Percentiles rank a stretch among this genome's conserved stretches.
Conservation (phyloP, 1,140 invertebrate genomes). For the Eumeta japonica region DNA sequence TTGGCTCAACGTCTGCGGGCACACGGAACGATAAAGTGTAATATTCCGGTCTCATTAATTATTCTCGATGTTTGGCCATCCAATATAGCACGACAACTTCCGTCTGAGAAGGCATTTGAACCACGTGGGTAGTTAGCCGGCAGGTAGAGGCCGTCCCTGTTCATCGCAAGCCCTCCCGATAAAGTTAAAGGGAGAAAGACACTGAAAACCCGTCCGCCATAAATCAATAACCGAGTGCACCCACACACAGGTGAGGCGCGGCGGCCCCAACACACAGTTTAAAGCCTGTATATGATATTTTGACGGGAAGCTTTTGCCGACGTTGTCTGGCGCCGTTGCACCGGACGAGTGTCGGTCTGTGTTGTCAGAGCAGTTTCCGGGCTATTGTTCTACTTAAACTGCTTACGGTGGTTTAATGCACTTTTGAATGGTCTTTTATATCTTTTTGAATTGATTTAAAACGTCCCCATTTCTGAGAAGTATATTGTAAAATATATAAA, state of each 20-base stretch:
- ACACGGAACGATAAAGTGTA: too few species aligned
- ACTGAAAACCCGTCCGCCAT: slow-evolving; percentile 45
- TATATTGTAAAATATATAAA: too few species aligned
- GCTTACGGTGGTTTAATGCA: too few species aligned
- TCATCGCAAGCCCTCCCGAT: slow-evolving; percentile 37
- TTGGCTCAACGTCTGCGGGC: too few species aligned
- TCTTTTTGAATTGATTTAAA: too few species aligned
- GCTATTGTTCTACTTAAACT: too few species aligned
- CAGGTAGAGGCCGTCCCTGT: slow-evolving; percentile 32
- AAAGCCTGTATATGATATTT: slow-evolving; percentile 43
- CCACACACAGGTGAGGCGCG: slow-evolving; percentile 30
- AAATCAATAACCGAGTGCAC: slow-evolving; percentile 51
- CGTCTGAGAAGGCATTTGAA: slow-evolving; percentile 20
- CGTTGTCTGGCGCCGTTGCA: too few species aligned
- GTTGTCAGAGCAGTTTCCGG: too few species aligned
- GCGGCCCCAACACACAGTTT: slow-evolving; percentile 33
- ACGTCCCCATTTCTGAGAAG: too few species aligned
- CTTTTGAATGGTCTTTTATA: too few species aligned
- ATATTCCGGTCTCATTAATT: slow-evolving; percentile 5
- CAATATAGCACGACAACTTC: slow-evolving; percentile 18
- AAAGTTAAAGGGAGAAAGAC: slow-evolving; percentile 43
- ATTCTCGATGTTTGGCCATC: slow-evolving; percentile 14
- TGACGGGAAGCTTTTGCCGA: slow-evolving; percentile 42
- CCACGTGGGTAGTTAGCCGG: slow-evolving; percentile 24
- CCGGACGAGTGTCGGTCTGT: too few species aligned